Percentiles rank a stretch among this genome's conserved stretches.
Conservation (phyloP, 2,888 invertebrate species). For the Patella pellucida region DNA sequence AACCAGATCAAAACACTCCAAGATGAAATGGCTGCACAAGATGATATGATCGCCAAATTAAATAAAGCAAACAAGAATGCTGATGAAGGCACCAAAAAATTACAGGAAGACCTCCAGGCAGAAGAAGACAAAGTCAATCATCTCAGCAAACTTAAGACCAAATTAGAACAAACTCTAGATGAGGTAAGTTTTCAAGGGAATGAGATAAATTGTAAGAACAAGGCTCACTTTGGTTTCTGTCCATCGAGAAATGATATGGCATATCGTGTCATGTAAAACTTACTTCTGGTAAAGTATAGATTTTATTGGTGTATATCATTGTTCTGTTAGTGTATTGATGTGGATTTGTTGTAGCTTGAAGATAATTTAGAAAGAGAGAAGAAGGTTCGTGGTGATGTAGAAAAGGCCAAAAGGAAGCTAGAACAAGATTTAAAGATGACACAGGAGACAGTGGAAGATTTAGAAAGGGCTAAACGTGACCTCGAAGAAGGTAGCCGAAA, state of each 20-base stretch:
- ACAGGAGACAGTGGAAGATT: constrained; percentile 62
- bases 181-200: constrained; percentile 93
- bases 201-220: no score
- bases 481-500: constrained; percentile 56
- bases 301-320: no score
- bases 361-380: constrained; percentile 98
- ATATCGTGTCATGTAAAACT: no score
- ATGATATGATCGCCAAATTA: constrained; percentile 98
- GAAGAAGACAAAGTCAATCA: constrained; percentile 99
- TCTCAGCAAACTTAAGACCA: constrained; percentile 98
- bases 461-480: constrained; percentile 60
- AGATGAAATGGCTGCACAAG: constrained; percentile 98
- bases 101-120: constrained; percentile 76
- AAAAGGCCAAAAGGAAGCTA: constrained; percentile 96
- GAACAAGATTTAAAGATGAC: constrained; percentile 94
- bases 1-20: constrained; percentile 87
- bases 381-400: constrained; percentile 95
- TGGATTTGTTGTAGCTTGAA: constrained; percentile 76
- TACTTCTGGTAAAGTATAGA: no score
- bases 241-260: no score
- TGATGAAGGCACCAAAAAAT: constrained; percentile 79
- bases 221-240: no score
- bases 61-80: constrained; percentile 99
- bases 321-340: background rate
- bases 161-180: constrained; percentile 98